These are phyloP conservation scores for Zeuzera pyrina DNA, from an alignment of 2,888 invertebrate genomes.

Conservation along the genomic window DNA sequence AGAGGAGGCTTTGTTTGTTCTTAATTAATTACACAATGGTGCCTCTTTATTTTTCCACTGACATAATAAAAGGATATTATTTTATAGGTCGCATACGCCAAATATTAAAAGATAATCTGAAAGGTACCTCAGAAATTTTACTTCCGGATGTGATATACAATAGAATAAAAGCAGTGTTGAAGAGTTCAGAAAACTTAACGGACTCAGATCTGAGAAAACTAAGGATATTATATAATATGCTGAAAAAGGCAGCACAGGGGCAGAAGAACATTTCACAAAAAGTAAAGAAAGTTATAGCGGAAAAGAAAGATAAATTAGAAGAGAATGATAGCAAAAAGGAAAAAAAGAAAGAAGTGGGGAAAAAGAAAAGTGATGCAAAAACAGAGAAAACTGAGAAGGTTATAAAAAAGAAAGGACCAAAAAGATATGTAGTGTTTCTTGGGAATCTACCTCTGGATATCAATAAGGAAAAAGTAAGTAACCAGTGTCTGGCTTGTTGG, in stretches of 20 bases:
- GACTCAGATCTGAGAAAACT: slow-evolving; percentile 46
- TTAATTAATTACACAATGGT: background rate
- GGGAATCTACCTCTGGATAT: slow-evolving; percentile 53
- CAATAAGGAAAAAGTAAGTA: slow-evolving; percentile 46
- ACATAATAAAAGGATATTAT: background rate
- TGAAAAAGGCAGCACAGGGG: slow-evolving; percentile 25
- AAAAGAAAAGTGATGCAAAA: slow-evolving; percentile 17
- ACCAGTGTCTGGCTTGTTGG: too few species aligned
- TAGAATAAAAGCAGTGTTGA: slow-evolving; percentile 40
- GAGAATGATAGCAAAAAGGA: slow-evolving; percentile 11
- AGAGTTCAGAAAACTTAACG: slow-evolving; percentile 23
- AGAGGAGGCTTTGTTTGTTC: background rate
- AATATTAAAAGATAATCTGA: slow-evolving; percentile 34
- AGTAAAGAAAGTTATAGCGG: slow-evolving; percentile 3
- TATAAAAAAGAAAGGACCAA: slow-evolving; percentile 37
- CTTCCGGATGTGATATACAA: slow-evolving; percentile 49
- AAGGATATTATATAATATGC: slow-evolving; percentile 51
- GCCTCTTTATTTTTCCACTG: slow-evolving; percentile 2
- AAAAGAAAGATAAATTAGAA: slow-evolving; percentile 10
- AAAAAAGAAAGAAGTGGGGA: slow-evolving; percentile 7
- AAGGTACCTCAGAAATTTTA: slow-evolving; percentile 33
- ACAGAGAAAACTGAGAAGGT: slow-evolving; percentile 11
- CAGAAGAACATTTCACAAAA: slow-evolving; percentile 7
- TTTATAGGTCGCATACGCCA: slow-evolving; percentile 51
- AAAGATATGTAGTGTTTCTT: slow-evolving; percentile 63